phyloP scores from a whole-genome alignment of 2,888 invertebrate species.

The Tetramorium bicarinatum region DNA sequence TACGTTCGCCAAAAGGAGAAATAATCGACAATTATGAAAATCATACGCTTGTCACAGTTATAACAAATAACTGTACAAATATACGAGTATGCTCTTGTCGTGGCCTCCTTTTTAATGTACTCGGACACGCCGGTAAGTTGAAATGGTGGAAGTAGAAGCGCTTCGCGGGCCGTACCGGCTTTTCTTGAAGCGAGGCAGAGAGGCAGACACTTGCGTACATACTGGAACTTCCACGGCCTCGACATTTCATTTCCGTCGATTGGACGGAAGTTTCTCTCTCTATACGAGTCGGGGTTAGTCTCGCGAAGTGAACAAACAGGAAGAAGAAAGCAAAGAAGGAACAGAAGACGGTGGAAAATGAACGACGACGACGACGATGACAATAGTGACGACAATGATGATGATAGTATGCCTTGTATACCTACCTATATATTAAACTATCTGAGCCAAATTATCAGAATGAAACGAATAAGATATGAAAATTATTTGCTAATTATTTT shows the following conservation, averaged over 20 bases:
- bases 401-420: neutral
- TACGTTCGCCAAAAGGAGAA: neutral
- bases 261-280: conserved; percentile 75
- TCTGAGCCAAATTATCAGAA: too few species aligned
- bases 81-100: neutral
- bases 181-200: conserved; percentile 60
- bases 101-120: neutral
- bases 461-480: too few species aligned
- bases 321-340: conserved; percentile 45
- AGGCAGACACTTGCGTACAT: conserved; percentile 67
- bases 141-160: conserved; percentile 52
- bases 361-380: neutral
- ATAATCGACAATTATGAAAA: neutral
- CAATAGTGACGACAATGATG: neutral
- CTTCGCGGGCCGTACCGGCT: conserved; percentile 63
- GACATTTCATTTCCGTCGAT: conserved; percentile 80
- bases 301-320: conserved; percentile 69
- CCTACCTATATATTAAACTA: too few species aligned
- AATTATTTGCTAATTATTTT: too few species aligned
- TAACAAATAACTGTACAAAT: neutral
- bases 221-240: conserved; percentile 68
- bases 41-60: neutral
- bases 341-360: conserved; percentile 32
- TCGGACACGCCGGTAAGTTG: conserved; percentile 53
- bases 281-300: conserved; percentile 69